Percentiles rank a stretch among this genome's conserved stretches.
Evolutionary conservation across 2,797 vertebrate genomes (phyloP).

Genomic region (Urophycis tenuis): DNA sequence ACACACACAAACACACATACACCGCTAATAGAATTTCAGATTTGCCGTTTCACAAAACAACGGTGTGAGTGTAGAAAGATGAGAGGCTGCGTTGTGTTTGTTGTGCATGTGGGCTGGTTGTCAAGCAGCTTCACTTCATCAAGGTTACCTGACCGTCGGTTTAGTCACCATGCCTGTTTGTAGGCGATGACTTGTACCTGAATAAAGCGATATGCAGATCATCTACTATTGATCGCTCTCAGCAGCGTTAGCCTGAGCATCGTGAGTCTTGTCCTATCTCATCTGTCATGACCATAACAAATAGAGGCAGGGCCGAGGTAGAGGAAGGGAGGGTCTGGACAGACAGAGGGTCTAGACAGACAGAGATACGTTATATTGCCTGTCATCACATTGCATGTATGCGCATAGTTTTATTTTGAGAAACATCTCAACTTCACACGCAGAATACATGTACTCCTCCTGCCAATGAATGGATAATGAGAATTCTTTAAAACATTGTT

Average conservation of each 20-base stretch:
- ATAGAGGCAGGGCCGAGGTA: not conserved
- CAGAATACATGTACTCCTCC: not conserved
- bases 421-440: slow-evolving; percentile 1
- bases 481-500: not conserved
- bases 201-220: slow-evolving; percentile 29
- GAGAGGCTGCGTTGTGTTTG: not conserved
- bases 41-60: not conserved
- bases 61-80: not conserved
- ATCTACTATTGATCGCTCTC: slow-evolving; percentile 5
- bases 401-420: not conserved
- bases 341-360: not conserved
- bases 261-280: not conserved
- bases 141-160: slow-evolving; percentile 53
- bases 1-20: not conserved
- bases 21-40: not conserved
- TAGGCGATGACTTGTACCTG: slow-evolving; percentile 45
- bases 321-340: not conserved
- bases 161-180: slow-evolving; percentile 37
- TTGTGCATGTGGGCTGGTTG: not conserved
- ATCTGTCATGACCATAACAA: not conserved
- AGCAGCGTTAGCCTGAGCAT: not conserved
- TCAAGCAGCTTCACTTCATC: slow-evolving; percentile 17
- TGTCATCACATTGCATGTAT: slow-evolving; percentile 1
- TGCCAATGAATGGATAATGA: not conserved
- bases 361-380: slow-evolving; percentile 3